Evolutionary conservation across 2,113 vertebrate species (phyloP), one percentile per base, ranked within the genome.

Genomic region (Sisor rabdophorus): DNA sequence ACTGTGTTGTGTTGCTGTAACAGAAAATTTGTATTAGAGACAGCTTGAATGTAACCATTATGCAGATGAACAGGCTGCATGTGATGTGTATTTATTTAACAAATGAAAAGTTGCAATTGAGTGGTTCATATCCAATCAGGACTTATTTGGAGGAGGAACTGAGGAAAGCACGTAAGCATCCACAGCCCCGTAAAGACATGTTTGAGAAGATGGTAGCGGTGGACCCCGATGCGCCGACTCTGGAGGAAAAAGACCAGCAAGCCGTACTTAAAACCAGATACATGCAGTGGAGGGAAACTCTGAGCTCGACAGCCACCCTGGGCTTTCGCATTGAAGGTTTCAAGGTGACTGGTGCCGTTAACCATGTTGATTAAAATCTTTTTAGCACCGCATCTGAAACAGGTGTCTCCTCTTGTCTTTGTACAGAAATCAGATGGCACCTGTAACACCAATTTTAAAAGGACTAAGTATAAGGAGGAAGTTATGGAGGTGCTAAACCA

Each of bases 301-400:
- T 94, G 70, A 95, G 94, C 85, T 95, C 94, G 2, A 95, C 93
- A 0, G 89, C 92, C 53, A 92, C 91, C 0, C 87, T 95, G 32
- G 94, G 94, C n/a, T 95, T 95, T 86, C 92, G 94, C 44, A 93
- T 95, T 0, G 94, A 95, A 78, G 94, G 94, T 76, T 88, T 95
- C 82, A 93, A 90, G 92, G 94, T 72, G 54, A 56, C 26, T 13
- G 13, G 12, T 44, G 50, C 30, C 44, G 6, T 40, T 32, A 22
- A 5, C 12, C 1, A 28, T 48, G 22, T 55, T 3, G 11, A 24
- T 47, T 12, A 22, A 40, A 24, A 22, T 32, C 56, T 12, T 19
- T 11, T 22, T 22, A 12, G 20, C 17, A 26, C 52, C 55, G 52
- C 20, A 2, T 16, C 0, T 71, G 52, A 71, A 53, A 11, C 24